Base-by-base conservation (phyloP, 2,888 invertebrate species). In the Agonopterix arenella region DNA sequence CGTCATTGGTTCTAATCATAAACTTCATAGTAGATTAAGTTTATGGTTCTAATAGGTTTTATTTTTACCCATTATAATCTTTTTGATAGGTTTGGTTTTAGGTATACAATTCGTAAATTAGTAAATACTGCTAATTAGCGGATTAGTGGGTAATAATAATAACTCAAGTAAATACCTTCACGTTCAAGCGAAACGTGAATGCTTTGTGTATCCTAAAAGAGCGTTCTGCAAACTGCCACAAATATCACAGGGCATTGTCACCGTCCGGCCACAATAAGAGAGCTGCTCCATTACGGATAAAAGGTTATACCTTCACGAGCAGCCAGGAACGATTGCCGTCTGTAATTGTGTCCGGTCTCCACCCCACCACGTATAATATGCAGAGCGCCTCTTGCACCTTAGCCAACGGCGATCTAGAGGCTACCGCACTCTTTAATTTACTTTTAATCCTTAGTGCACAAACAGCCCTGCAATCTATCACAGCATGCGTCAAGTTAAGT, bases 331-430 rank as follows among this genome's bases (percentile, higher is more conserved):
- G 74, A 80, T 81, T 76, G 77, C 70, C 66, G 77, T 62, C 83
- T 84, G 78, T 88, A 88, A 88, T 88, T 86, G 82, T 78, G 74
- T 88, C 86, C 85, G 85, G 75, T 66, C 62, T 64, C 43, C 11
- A 13, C n/a, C 52, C 56, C 56, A 50, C 55, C 58, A 61, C 65
- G 67, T 64, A 69, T 28, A 68, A 67, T 68, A 70, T 71, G 71
- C 64, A 60, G 58, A 60, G 61, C 54, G 59, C 59, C n/a, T 55
- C 52, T 58, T 51, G 9, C 9, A 4, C 40, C 40, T n/a, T 9
- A 40, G 40, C n/a, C 40, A 40, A 40, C n/a, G 40, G 40, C 40
- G n/a, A 52, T 52, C 52, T 49, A 46, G 57, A 55, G 54, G 51
- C 48, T 55, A 61, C 60, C 59, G 60, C 58, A 52, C 58, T 40